Conservation (phyloP, 2,797 vertebrate genomes). For the Leptoclinus maculatus region DNA sequence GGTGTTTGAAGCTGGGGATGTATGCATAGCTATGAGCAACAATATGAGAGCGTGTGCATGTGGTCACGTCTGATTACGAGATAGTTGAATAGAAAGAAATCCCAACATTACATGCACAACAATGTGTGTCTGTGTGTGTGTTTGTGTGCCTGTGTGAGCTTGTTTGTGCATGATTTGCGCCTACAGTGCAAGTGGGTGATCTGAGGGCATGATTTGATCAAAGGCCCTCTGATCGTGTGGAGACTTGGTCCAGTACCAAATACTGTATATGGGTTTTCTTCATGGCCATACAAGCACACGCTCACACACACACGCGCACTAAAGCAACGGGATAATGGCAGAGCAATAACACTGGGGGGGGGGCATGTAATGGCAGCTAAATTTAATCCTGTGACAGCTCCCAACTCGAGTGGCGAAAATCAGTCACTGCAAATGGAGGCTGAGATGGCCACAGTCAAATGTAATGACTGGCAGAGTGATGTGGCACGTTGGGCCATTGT, state of each 20-base stretch:
- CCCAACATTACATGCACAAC: slow-evolving; percentile 1
- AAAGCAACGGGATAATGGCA: slow-evolving; percentile 52
- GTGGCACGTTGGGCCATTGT: slow-evolving; percentile 3
- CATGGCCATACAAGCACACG: slow-evolving; percentile 1
- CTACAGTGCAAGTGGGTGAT: slow-evolving; percentile 58
- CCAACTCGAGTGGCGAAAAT: slow-evolving; percentile 66
- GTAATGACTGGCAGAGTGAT: slow-evolving; percentile 48
- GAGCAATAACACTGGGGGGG: slow-evolving; percentile 58
- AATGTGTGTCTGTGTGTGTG: background rate
- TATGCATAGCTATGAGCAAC: slow-evolving; percentile 50
- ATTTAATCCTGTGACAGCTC: slow-evolving; percentile 74
- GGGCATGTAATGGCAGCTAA: slow-evolving; percentile 66
- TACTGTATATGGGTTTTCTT: slow-evolving; percentile 40
- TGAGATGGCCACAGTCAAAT: slow-evolving; percentile 70
- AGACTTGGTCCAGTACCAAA: slow-evolving; percentile 57
- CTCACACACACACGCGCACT: background rate
- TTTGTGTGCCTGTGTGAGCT: background rate
- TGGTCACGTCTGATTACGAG: slow-evolving; percentile 22
- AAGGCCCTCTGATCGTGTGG: slow-evolving; percentile 72
- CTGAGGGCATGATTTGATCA: slow-evolving; percentile 74
- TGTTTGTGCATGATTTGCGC: slow-evolving; percentile 26
- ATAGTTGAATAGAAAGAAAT: slow-evolving; percentile 34
- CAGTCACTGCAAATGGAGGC: slow-evolving; percentile 71
- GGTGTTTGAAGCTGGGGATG: slow-evolving; percentile 67
- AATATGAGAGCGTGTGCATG: slow-evolving; percentile 39